Conservation (phyloP, 2,888 invertebrate species). For the Drosophila helvetica region DNA sequence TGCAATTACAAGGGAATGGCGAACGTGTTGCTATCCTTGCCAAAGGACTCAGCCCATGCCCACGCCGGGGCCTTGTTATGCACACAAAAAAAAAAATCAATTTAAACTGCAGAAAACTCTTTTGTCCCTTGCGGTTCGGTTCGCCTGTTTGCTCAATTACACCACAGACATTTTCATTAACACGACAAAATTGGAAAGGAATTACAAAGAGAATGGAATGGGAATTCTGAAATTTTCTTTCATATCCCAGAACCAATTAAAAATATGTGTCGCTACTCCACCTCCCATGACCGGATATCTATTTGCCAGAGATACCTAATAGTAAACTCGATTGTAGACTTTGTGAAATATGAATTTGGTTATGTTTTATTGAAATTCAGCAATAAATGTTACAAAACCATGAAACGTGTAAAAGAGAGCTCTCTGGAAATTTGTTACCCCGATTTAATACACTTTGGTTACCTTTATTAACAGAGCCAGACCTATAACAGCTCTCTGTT, state of each 20-base stretch:
- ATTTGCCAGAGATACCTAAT: background rate
- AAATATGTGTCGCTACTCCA: background rate
- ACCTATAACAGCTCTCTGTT: no score
- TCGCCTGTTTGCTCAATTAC: constrained; percentile 48
- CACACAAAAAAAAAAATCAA: constrained; percentile 53
- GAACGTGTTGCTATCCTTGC: constrained; percentile 57
- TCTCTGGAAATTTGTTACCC: no score
- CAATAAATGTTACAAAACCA: no score
- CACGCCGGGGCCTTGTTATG: constrained; percentile 17
- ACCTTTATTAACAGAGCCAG: no score
- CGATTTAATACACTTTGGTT: no score
- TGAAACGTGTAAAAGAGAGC: no score
- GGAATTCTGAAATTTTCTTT: background rate
- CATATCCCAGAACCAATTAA: background rate
- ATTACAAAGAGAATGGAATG: background rate
- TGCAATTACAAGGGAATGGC: constrained; percentile 64
- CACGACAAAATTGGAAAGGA: constrained; percentile 29
- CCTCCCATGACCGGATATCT: background rate
- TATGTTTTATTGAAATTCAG: no score
- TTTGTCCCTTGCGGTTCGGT: constrained; percentile 29
- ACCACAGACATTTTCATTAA: constrained; percentile 60
- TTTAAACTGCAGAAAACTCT: constrained; percentile 46
- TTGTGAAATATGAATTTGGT: no score
- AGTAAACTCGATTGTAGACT: no score
- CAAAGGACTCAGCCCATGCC: constrained; percentile 6